phyloP scores from a whole-genome alignment of 2,113 vertebrate species.

The Psephotus haematonotus region DNA sequence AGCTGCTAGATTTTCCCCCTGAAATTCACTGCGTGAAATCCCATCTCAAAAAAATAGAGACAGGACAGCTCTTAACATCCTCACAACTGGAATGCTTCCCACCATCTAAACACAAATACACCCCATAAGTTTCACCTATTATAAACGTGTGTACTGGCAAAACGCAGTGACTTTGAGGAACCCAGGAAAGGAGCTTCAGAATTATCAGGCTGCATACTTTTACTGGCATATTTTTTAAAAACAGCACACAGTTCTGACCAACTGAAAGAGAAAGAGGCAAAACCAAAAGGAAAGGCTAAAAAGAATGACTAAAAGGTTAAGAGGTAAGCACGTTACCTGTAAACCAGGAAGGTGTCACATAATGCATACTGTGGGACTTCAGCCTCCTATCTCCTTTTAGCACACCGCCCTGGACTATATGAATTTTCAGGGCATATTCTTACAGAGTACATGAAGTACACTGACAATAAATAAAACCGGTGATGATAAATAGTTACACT shows the following conservation, averaged over 20 bases:
- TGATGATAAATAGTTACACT: background rate
- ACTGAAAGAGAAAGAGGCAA: background rate
- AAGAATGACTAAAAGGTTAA: background rate
- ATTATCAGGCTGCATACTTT: background rate
- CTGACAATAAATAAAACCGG: background rate
- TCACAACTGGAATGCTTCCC: background rate
- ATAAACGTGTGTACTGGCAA: background rate
- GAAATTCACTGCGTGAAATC: background rate
- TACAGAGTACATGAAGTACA: background rate
- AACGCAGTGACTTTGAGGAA: background rate
- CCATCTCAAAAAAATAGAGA: background rate
- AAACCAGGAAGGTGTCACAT: background rate
- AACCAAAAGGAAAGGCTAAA: background rate
- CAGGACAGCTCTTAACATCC: background rate
- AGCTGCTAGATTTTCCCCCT: background rate
- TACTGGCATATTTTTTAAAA: background rate
- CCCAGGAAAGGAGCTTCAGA: background rate
- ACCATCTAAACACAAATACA: background rate
- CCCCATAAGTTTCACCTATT: background rate
- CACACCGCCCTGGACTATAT: background rate
- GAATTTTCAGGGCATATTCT: background rate
- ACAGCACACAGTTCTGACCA: background rate
- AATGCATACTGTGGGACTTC: background rate
- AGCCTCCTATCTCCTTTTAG: background rate
- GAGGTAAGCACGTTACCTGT: background rate